Conservation (phyloP, 1,140 invertebrate species). For the Metaphire vulgaris region DNA sequence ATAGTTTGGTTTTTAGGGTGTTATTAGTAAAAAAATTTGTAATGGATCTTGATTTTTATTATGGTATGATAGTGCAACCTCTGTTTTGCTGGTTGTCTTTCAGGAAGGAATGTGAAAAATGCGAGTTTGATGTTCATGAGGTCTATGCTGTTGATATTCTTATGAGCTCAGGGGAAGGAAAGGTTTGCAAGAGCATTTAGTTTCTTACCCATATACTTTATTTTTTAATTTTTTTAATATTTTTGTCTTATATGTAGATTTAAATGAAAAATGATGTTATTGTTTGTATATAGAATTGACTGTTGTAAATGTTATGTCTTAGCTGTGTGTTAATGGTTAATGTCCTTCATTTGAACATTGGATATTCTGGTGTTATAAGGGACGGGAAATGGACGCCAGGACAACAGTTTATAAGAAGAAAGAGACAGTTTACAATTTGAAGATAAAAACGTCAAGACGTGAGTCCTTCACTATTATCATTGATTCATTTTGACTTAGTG, state of each 20-base stretch:
- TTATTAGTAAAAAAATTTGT: too few relatives aligned
- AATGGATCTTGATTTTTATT: too few relatives aligned
- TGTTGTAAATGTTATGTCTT: neutral
- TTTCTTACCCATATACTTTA: neutral
- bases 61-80: too few relatives aligned
- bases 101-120: slow-evolving; percentile 95
- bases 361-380: slow-evolving; percentile 35
- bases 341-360: too few relatives aligned
- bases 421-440: slow-evolving; percentile 86
- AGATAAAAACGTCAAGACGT: slow-evolving; percentile 86
- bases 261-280: too few relatives aligned
- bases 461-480: slow-evolving; percentile 32
- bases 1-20: neutral
- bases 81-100: too few relatives aligned
- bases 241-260: too few relatives aligned
- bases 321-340: too few relatives aligned
- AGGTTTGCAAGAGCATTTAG: slow-evolving; percentile 40
- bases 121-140: slow-evolving; percentile 90
- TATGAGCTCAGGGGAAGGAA: slow-evolving; percentile 85
- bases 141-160: slow-evolving; percentile 98
- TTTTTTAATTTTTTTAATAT: neutral
- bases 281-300: neutral
- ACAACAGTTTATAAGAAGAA: slow-evolving; percentile 98
- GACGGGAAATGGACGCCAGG: slow-evolving; percentile 79
- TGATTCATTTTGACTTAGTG: neutral